A percentile compares a stretch with the other conserved stretches of the same genome.
phyloP scores from a whole-genome alignment of 2,797 vertebrate genomes.

The Leptodactylus fallax region DNA sequence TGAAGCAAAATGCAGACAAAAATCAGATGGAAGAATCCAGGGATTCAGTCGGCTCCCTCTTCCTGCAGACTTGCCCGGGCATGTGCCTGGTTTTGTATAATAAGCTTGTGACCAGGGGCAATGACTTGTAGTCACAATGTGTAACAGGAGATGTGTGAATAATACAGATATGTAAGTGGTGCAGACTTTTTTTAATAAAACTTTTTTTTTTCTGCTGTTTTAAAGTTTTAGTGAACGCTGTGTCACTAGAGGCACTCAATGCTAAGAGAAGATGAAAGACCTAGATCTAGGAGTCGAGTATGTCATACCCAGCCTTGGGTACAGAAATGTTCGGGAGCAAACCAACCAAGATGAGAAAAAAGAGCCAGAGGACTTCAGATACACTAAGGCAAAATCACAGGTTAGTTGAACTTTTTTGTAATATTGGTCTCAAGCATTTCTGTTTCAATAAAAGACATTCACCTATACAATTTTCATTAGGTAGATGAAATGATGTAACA shows the following conservation, averaged over 20 bases:
- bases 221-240: slow-evolving; percentile 64
- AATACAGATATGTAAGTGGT: neutral
- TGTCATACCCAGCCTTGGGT: slow-evolving; percentile 83
- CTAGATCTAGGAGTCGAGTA: slow-evolving; percentile 88
- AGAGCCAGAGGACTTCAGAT: slow-evolving; percentile 74
- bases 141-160: neutral
- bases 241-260: slow-evolving; percentile 73
- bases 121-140: neutral
- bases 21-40: neutral
- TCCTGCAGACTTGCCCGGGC: slow-evolving; percentile 32
- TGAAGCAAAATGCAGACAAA: slow-evolving; percentile 20
- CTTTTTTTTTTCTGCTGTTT: slow-evolving; percentile 57
- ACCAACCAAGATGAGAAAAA: slow-evolving; percentile 72
- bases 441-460: too few species aligned
- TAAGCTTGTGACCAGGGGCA: neutral
- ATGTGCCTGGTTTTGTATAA: neutral
- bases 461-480: too few species aligned
- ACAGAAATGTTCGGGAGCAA: slow-evolving; percentile 79
- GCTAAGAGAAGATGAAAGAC: slow-evolving; percentile 86
- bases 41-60: neutral
- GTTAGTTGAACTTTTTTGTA: slow-evolving; percentile 66
- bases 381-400: slow-evolving; percentile 76
- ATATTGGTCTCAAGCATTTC: too few species aligned
- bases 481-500: too few species aligned
- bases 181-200: neutral